Conservation (phyloP, 2,888 invertebrate species). For the Cephus nigrinus region DNA sequence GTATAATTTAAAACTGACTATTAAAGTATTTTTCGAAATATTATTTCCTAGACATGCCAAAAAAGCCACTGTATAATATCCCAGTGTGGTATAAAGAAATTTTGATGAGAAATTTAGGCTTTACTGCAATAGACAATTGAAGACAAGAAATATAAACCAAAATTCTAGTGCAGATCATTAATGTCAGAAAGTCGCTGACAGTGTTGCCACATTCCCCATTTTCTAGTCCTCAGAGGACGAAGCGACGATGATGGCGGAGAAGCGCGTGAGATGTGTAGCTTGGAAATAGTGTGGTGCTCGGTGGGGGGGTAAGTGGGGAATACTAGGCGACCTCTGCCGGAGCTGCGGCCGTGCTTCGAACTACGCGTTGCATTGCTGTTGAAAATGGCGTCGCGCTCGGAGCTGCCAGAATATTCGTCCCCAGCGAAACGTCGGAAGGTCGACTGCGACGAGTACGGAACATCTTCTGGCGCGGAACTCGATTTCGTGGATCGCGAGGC, state of each 20-base stretch:
- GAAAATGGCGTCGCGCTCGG: constrained; percentile 66
- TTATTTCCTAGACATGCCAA: not conserved
- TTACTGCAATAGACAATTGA: not conserved
- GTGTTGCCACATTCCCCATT: not conserved
- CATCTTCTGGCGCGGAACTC: constrained; percentile 40
- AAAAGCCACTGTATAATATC: not conserved
- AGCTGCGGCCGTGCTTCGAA: constrained; percentile 37
- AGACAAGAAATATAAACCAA: not conserved
- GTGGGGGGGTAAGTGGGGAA: not conserved
- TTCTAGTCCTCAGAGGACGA: not conserved
- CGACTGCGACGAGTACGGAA: constrained; percentile 49
- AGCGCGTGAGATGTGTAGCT: not conserved
- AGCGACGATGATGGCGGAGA: not conserved
- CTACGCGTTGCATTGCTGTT: constrained; percentile 57
- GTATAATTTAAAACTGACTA: not conserved
- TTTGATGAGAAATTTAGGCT: not conserved
- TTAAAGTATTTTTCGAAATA: not conserved
- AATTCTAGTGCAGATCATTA: not conserved
- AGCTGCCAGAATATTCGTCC: constrained; percentile 63
- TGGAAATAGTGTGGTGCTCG: not conserved
- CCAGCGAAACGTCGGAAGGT: constrained; percentile 63
- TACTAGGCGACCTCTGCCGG: constrained; percentile 41
- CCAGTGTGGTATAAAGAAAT: not conserved
- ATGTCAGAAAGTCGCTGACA: not conserved
- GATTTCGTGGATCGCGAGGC: constrained; percentile 47